Evolutionary conservation across 2,113 vertebrate species (phyloP), one percentile per base, ranked within the genome.

Genomic region (Pseudorasbora parva): DNA sequence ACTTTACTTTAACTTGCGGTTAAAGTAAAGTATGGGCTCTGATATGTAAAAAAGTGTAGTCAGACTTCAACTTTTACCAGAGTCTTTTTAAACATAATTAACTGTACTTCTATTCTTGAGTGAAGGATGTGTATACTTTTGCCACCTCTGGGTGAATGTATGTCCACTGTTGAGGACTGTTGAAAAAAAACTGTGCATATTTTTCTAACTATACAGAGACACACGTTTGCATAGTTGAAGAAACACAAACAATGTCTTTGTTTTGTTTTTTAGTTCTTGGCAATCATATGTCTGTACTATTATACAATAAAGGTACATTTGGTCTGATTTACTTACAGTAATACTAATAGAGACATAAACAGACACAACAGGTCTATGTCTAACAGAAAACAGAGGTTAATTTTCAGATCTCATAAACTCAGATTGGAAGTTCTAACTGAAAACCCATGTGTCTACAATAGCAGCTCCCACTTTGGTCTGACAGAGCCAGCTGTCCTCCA

Each of bases 301-400:
- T 60, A 37, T 37, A 15, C 21, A 78, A 59, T 57, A 78, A 78
- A 43, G 23, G 54, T 33, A 43, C 33, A 78, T 77, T 81, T 47
- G 19, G 76, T 56, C 54, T 25, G 4, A 2, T 57, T 82, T 47
- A 68, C 72, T 84, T 59, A 71, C 21, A 69, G 10, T 21, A 41
- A 21, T 68, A 68, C 12, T 7, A 37, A 37, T 37, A 66, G 27
- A 37, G 33, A 17, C 17, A 89, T 88, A 91, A 92, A 91, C 88
- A 91, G 93, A 91, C 90, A 90, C 91, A 68, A 8, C 84, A 86
- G 86, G 93, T 92, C 92, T 92, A 93, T 93, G 90, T 88, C 87
- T 91, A 91, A 89, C 88, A 90, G 85, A 88, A 85, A 83, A 86
- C 82, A 75, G 86, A 86, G 86, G 92, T 92, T 89, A 92, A 89